phyloP scores from a whole-genome alignment of 2,797 vertebrate species.

The Ctenopoma kingsleyae region DNA sequence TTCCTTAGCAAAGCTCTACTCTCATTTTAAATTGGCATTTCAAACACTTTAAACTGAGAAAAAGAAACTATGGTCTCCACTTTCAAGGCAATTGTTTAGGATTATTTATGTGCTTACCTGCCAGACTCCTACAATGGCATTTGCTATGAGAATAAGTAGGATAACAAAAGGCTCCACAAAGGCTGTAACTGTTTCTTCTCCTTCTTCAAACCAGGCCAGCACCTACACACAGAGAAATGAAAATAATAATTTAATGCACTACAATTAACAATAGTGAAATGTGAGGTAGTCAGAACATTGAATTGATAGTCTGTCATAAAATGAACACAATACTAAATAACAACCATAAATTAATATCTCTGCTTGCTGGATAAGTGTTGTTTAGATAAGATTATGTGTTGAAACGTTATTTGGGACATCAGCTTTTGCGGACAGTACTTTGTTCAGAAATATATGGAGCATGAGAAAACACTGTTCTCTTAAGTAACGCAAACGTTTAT shows the following conservation, averaged over 20 bases:
- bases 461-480: neutral
- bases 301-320: too few relatives aligned
- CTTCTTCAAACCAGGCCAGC: conserved; percentile 99
- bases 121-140: conserved; percentile 98
- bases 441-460: neutral
- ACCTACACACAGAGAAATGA: conserved; percentile 82
- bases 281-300: neutral
- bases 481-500: neutral
- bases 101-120: conserved; percentile 87
- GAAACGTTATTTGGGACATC: neutral
- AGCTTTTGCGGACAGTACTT: too few relatives aligned
- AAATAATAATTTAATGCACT: neutral
- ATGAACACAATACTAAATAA: neutral
- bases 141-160: conserved; percentile 98
- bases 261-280: neutral
- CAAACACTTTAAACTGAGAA: too few relatives aligned
- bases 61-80: neutral
- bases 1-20: too few relatives aligned
- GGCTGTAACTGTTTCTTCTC: conserved; percentile 97
- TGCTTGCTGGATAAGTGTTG: neutral
- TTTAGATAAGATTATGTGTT: neutral
- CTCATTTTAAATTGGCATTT: too few relatives aligned
- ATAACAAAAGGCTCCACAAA: conserved; percentile 99
- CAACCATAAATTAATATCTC: neutral
- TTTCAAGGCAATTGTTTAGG: neutral